Percentiles rank a stretch among this genome's conserved stretches.
Conservation (phyloP, 2,888 invertebrate species). For the Gerris lacustris region DNA sequence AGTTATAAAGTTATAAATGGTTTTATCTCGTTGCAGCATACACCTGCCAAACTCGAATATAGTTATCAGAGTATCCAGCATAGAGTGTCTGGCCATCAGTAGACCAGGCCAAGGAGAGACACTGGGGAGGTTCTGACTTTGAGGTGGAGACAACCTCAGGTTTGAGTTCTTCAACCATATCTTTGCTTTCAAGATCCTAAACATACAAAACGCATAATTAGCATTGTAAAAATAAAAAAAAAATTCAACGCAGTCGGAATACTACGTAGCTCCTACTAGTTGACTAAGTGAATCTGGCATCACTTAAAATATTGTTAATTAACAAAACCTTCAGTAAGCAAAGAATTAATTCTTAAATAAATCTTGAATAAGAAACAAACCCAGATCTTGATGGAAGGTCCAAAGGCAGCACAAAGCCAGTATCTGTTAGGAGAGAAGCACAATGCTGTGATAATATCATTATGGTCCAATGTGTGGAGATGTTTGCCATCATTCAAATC, state of each 20-base stretch:
- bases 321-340: too few relatives aligned
- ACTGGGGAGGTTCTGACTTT: slow-evolving; percentile 88
- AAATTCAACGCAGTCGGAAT: slow-evolving; percentile 11
- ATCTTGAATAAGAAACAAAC: slow-evolving; percentile 38
- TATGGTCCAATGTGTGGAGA: slow-evolving; percentile 94
- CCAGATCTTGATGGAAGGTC: slow-evolving; percentile 98
- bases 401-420: slow-evolving; percentile 98
- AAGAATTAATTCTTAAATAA: too few relatives aligned
- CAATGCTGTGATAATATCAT: slow-evolving; percentile 93
- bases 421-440: slow-evolving; percentile 99
- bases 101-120: slow-evolving; percentile 96
- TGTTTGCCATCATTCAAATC: slow-evolving; percentile 99
- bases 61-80: slow-evolving; percentile 96
- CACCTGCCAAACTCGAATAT: slow-evolving; percentile 98
- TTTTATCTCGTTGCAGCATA: slow-evolving; percentile 62
- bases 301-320: too few relatives aligned
- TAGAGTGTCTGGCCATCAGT: slow-evolving; percentile 98
- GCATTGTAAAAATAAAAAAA: slow-evolving; percentile 17
- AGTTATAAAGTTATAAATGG: slow-evolving; percentile 1
- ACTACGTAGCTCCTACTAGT: neutral
- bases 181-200: slow-evolving; percentile 95
- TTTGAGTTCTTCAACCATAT: slow-evolving; percentile 94
- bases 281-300: neutral
- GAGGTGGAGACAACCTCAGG: slow-evolving; percentile 76
- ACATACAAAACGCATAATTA: slow-evolving; percentile 20